These are phyloP conservation scores for Hippocampus barbouri DNA, from an alignment of 2,113 vertebrate species.

Conservation along the genomic window DNA sequence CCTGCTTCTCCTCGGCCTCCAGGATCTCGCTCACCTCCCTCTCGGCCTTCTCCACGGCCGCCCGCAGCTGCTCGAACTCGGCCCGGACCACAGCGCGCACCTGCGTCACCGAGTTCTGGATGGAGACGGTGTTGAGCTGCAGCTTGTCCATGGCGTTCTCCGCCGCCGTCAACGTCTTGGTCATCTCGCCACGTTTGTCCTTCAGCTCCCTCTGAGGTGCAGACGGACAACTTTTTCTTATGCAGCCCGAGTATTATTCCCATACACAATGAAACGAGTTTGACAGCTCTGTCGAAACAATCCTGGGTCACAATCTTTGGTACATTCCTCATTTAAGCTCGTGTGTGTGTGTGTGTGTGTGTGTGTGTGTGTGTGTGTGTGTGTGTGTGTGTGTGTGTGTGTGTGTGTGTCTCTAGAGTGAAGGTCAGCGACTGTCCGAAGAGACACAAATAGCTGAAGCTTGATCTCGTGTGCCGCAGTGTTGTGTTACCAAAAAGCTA, in stretches of 20 bases:
- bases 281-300: neutral
- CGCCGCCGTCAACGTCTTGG: slow-evolving; percentile 70
- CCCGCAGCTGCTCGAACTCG: slow-evolving; percentile 75
- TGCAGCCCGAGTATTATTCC: no score
- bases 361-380: no score
- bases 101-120: slow-evolving; percentile 78
- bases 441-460: slow-evolving; percentile 9
- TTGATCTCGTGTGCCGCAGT: slow-evolving; percentile 7
- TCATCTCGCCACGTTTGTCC: slow-evolving; percentile 62
- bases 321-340: neutral
- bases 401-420: neutral
- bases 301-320: neutral
- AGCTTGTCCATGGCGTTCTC: slow-evolving; percentile 80
- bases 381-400: neutral
- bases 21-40: slow-evolving; percentile 71
- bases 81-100: slow-evolving; percentile 69
- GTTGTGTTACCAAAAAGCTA: slow-evolving; percentile 1
- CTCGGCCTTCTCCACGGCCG: slow-evolving; percentile 69
- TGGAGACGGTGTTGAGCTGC: slow-evolving; percentile 75
- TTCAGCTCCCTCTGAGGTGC: slow-evolving; percentile 72
- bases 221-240: neutral
- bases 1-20: slow-evolving; percentile 74
- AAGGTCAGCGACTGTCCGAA: neutral
- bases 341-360: neutral
- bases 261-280: neutral